Evolutionary conservation across 2,888 invertebrate genomes (phyloP), one percentile per base, ranked within the genome.

Genomic region (Corythucha ciliata): DNA sequence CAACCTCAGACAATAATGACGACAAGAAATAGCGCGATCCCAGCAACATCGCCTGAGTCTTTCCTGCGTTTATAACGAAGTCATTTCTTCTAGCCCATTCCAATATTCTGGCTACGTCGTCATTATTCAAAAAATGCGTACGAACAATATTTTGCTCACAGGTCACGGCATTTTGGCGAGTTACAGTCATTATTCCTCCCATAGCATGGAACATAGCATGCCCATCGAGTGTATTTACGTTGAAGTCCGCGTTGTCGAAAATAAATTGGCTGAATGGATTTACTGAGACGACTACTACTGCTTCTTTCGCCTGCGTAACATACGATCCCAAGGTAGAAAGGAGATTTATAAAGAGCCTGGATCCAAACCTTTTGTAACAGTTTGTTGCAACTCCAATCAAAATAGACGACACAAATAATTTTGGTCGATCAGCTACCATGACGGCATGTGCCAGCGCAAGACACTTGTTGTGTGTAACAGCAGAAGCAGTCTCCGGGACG

Each of bases 181-280:
- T 58, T 3, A 62, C 52, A 37, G 52, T 54, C 40, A 36, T 44
- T 16, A 61, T 61, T n/a, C 57, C 59, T 21, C 61, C 60, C 59
- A 62, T 60, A 36, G 42, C 45, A 34, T 61, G 59, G 46, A 61
- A 61, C 3, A 58, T 62, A 26, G 48, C 50, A 36, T 56, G 53
- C 4, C 57, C 60, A 56, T 54, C 57, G 7, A 62, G 22, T 2
- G 61, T 62, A 27, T 44, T n/a, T n/a, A n/a, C n/a, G n/a, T n/a
- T n/a, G n/a, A n/a, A n/a, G n/a, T n/a, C n/a, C n/a, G n/a, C n/a
- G n/a, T n/a, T n/a, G n/a, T n/a, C n/a, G n/a, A n/a, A n/a, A n/a
- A n/a, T n/a, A n/a, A n/a, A n/a, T n/a, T 39, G 39, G 6, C 4
- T 4, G 39, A 39, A 39, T 4, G 39, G 39, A 5, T n/a, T 6